These are phyloP conservation scores for Nezara viridula DNA, from an alignment of 2,888 invertebrate species.

Conservation along the genomic window DNA sequence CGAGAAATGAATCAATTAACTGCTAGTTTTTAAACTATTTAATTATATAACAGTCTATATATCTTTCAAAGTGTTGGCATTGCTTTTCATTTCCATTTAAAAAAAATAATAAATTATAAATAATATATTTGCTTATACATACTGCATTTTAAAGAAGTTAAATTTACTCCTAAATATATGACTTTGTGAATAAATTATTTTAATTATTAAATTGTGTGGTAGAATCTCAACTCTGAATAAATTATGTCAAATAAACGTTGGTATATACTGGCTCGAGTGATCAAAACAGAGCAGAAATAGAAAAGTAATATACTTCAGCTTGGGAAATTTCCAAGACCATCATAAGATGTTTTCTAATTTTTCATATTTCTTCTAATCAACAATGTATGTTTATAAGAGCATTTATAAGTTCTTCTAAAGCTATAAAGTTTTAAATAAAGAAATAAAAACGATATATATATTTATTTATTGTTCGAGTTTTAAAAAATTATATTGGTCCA, in stretches of 20 bases:
- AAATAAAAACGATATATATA: no score
- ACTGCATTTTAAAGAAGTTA: neutral
- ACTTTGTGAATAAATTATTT: neutral
- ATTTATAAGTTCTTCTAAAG: neutral
- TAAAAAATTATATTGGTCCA: no score
- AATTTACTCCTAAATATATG: neutral
- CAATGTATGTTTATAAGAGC: neutral
- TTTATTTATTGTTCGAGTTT: no score
- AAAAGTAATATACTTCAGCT: neutral
- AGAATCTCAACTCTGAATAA: neutral
- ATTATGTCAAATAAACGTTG: conserved; percentile 52
- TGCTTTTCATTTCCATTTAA: no score
- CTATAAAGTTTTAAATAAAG: neutral
- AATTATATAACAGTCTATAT: no score
- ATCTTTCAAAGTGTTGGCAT: no score
- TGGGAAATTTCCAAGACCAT: conserved; percentile 55
- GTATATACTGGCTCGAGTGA: neutral
- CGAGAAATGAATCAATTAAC: no score
- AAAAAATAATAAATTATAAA: no score
- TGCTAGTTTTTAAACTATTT: no score
- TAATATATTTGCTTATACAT: neutral
- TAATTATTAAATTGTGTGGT: neutral
- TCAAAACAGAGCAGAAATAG: conserved; percentile 45
- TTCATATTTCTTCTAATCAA: conserved; percentile 2
- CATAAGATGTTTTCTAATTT: neutral